These are phyloP conservation scores for Blomia tropicalis DNA, from an alignment of 2,888 invertebrate genomes.

Conservation along the genomic window DNA sequence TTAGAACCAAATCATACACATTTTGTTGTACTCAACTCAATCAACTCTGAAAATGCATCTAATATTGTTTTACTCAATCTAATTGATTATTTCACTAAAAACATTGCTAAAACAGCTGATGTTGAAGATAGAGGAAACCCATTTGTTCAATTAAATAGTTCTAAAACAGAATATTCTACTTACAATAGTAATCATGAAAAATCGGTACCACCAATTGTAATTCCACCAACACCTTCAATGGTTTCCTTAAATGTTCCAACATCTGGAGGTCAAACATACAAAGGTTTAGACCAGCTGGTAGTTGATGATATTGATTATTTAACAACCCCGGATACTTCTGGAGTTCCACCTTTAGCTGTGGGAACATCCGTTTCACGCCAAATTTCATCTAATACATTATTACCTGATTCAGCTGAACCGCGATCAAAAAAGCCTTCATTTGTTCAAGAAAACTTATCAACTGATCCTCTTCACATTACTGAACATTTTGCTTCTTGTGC, in stretches of 20 bases:
- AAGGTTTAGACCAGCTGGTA: not conserved
- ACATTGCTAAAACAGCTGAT: not conserved
- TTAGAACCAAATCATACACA: slow-evolving; percentile 36
- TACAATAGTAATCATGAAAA: not conserved
- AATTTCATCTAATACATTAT: not conserved
- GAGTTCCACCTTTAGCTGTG: not conserved
- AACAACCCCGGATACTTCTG: not conserved
- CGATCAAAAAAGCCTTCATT: not conserved
- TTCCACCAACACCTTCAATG: not conserved
- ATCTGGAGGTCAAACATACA: not conserved
- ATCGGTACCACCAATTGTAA: not conserved
- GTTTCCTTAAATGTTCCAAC: not conserved
- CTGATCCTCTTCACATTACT: not conserved
- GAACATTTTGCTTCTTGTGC: too few species aligned
- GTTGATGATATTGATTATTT: not conserved
- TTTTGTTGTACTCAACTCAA: slow-evolving; percentile 32
- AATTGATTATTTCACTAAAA: slow-evolving; percentile 9
- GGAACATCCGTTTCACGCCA: not conserved
- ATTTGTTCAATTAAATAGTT: slow-evolving; percentile 25
- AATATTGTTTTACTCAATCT: not conserved
- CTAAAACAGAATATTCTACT: not conserved
- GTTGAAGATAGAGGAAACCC: slow-evolving; percentile 26
- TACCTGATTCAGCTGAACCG: not conserved
- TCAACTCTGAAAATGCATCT: not conserved
- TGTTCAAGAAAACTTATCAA: not conserved